These are phyloP conservation scores for Nasua narica DNA, from an alignment of 2,797 vertebrate genomes.

Conservation along the genomic window DNA sequence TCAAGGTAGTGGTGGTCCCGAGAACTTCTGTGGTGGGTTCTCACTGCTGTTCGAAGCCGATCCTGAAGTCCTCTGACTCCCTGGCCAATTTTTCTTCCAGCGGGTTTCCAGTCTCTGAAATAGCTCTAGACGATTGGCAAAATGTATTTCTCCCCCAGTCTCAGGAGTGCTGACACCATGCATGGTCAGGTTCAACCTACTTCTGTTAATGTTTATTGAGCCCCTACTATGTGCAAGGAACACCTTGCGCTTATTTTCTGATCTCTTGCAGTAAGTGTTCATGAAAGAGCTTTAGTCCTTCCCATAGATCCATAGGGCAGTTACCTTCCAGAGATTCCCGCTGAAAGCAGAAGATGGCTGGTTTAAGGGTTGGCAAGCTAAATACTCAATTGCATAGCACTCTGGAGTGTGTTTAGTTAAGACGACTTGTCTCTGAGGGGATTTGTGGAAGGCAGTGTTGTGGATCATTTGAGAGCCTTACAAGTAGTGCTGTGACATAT, in stretches of 20 bases:
- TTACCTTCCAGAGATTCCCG: not conserved
- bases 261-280: not conserved
- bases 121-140: not conserved
- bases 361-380: not conserved
- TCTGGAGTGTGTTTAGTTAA: slow-evolving; percentile 24
- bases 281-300: not conserved
- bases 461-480: slow-evolving; percentile 44
- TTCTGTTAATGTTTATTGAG: not conserved
- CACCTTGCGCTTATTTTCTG: not conserved
- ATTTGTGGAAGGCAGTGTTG: slow-evolving; percentile 10
- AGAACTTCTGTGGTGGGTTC: not conserved
- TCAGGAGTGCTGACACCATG: not conserved
- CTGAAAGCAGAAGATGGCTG: not conserved
- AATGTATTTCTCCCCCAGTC: not conserved
- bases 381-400: not conserved
- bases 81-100: not conserved
- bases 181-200: accelerated
- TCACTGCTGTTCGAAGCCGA: not conserved
- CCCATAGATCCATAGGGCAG: not conserved
- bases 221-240: slow-evolving; percentile 2
- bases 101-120: not conserved
- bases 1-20: not conserved
- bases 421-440: slow-evolving; percentile 15
- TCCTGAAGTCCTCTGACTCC: not conserved
- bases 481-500: slow-evolving; percentile 2